phyloP scores from a whole-genome alignment of 2,797 vertebrate species.

The Pangasius macronema region DNA sequence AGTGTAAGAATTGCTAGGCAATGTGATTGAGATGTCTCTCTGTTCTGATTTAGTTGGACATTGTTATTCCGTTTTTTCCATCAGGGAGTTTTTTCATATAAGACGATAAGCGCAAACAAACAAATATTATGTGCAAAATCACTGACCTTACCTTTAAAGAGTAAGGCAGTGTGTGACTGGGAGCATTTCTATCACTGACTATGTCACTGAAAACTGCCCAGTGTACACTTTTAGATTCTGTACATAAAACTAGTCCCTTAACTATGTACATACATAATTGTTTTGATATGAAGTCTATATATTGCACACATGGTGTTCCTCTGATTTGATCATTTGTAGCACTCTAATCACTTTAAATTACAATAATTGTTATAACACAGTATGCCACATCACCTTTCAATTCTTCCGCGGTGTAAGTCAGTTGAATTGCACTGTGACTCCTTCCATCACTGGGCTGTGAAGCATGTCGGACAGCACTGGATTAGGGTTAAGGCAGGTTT shows the following conservation, averaged over 20 bases:
- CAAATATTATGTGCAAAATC: not conserved
- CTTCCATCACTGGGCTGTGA: not conserved
- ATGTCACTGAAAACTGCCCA: not conserved
- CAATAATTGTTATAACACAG: too few relatives aligned
- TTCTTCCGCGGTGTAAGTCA: not conserved
- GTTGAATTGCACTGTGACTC: not conserved
- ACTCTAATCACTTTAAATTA: not conserved
- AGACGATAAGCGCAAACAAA: not conserved
- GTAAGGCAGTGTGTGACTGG: not conserved
- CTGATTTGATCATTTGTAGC: too few relatives aligned
- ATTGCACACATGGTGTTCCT: not conserved
- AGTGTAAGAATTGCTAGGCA: not conserved
- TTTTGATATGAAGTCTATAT: not conserved
- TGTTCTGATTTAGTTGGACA: not conserved
- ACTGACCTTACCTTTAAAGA: not conserved
- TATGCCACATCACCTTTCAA: not conserved
- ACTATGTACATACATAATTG: not conserved
- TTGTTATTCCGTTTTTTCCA: not conserved
- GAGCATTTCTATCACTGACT: not conserved
- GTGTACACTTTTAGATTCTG: not conserved
- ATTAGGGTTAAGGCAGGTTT: constrained; percentile 34
- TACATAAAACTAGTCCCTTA: not conserved
- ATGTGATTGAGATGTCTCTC: not conserved
- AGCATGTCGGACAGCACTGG: constrained; percentile 12
- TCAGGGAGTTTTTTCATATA: not conserved